Evolutionary conservation across 1,140 invertebrate genomes (phyloP).

Genomic region (Halesus radiatus): DNA sequence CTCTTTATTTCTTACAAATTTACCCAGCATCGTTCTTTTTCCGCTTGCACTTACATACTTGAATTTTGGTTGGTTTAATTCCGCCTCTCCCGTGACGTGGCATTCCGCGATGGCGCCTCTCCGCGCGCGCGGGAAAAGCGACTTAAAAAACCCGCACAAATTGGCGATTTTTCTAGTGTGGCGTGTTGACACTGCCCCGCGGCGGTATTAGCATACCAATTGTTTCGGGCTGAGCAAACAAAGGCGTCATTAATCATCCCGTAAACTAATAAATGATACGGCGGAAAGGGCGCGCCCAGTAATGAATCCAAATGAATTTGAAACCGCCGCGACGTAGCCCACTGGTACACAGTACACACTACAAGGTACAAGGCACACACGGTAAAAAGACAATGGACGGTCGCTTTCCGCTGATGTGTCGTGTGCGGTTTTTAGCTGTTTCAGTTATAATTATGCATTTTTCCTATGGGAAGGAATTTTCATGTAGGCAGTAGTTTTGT

Average conservation of each 20-base stretch:
- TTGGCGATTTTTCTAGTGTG: slow-evolving; percentile 38
- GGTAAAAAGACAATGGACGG: background rate
- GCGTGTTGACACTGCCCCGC: slow-evolving; percentile 50
- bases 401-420: background rate
- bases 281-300: slow-evolving; percentile 42
- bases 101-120: background rate
- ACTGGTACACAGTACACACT: no score
- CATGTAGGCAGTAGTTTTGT: no score
- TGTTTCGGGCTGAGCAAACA: slow-evolving; percentile 52
- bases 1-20: no score
- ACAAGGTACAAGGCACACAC: no score
- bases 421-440: background rate
- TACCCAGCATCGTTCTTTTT: no score
- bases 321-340: slow-evolving; percentile 9
- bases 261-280: slow-evolving; percentile 56
- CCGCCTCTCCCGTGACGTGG: no score
- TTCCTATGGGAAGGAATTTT: background rate
- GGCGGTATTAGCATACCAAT: slow-evolving; percentile 57
- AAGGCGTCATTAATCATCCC: slow-evolving; percentile 56
- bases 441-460: background rate
- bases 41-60: no score
- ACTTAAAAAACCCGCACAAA: slow-evolving; percentile 33
- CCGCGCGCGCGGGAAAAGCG: slow-evolving; percentile 16
- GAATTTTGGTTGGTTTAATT: no score
- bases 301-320: slow-evolving; percentile 54